Conservation (phyloP, 2,113 vertebrate species). For the Phalacrocorax pelagicus region DNA sequence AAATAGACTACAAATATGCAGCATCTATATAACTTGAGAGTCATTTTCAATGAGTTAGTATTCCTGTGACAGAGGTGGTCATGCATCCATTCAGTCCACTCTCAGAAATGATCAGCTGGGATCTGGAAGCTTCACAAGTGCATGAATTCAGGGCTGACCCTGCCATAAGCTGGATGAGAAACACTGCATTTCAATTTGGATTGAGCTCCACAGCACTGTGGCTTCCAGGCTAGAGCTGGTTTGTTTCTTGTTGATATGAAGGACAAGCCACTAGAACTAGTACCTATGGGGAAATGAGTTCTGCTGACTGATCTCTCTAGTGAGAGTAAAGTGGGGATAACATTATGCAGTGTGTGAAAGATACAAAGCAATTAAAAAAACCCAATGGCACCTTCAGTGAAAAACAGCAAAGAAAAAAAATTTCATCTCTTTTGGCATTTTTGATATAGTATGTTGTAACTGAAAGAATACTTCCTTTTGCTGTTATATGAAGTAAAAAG, state of each 20-base stretch:
- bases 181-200: background rate
- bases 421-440: background rate
- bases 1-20: background rate
- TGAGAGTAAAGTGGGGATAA: background rate
- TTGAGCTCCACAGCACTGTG: background rate
- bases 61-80: background rate
- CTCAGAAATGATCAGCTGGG: background rate
- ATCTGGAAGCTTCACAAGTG: background rate
- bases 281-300: background rate
- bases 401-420: background rate
- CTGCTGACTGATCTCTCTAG: background rate
- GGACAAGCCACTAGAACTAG: background rate
- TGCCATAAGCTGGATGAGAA: background rate
- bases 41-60: background rate
- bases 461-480: background rate
- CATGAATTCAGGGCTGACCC: background rate
- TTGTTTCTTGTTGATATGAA: background rate
- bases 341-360: background rate
- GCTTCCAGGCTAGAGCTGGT: background rate
- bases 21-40: background rate
- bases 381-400: rapidly evolving
- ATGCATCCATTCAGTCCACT: rapidly evolving
- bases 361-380: background rate
- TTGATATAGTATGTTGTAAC: background rate
- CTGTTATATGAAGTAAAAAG: background rate